These are phyloP conservation scores for Sebastes dallii DNA, from an alignment of 2,797 vertebrate genomes.

Conservation along the genomic window DNA sequence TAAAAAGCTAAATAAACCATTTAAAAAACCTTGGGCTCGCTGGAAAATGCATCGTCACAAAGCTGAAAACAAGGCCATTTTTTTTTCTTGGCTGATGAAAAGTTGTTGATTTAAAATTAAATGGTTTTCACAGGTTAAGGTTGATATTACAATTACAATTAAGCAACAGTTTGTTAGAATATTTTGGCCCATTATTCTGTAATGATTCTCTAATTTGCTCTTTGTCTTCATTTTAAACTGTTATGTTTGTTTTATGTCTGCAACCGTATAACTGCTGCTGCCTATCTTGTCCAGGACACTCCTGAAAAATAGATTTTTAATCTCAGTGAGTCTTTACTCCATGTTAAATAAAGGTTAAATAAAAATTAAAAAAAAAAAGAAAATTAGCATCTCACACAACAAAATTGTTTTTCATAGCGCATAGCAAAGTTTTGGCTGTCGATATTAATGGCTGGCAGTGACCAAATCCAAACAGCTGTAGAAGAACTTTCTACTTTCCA, in stretches of 20 bases:
- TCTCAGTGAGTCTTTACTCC: no score
- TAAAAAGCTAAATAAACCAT: neutral
- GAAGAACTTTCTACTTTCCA: neutral
- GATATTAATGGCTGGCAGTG: no score
- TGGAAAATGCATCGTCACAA: neutral
- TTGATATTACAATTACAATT: neutral
- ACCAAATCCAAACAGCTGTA: neutral
- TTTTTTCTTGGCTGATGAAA: neutral
- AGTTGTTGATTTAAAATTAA: neutral
- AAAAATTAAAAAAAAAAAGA: no score
- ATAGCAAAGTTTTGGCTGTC: no score
- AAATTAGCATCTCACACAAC: no score
- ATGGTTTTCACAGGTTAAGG: neutral
- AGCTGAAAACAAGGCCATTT: neutral
- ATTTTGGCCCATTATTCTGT: neutral
- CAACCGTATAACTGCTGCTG: no score
- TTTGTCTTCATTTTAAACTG: no score
- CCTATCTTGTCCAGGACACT: no score
- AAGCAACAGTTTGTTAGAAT: neutral
- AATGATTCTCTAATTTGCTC: no score
- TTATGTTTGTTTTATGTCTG: no score
- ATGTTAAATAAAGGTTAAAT: no score
- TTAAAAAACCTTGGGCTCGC: neutral
- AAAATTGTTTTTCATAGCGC: neutral
- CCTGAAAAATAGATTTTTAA: accelerated